A percentile compares a stretch with the other conserved stretches of the same genome.
phyloP scores from a whole-genome alignment of 2,797 vertebrate genomes.

The Spatula clypeata region DNA sequence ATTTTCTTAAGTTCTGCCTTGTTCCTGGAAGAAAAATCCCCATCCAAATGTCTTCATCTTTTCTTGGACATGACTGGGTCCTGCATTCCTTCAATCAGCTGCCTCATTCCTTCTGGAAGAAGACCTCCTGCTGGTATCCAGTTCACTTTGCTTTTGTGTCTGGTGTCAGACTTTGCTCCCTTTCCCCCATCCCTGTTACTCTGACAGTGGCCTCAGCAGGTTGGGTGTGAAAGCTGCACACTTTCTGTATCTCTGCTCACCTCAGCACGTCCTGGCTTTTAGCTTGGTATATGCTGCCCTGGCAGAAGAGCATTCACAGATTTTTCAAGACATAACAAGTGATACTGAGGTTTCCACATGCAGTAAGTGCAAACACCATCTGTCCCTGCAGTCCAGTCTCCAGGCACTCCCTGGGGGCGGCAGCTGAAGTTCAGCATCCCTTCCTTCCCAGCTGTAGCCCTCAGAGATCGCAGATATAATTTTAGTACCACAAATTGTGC shows the following conservation, averaged over 20 bases:
- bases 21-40: neutral
- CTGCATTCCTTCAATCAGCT: neutral
- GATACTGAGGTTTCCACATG: neutral
- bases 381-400: neutral
- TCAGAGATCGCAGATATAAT: neutral
- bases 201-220: neutral
- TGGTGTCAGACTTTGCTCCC: neutral
- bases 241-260: neutral
- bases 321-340: neutral
- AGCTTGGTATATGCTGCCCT: neutral
- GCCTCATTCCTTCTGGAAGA: neutral
- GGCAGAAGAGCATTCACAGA: neutral
- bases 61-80: neutral
- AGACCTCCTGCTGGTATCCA: neutral
- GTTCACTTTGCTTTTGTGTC: neutral
- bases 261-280: rapidly evolving
- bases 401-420: neutral
- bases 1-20: neutral
- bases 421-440: neutral
- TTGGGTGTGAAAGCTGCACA: neutral
- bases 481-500: neutral
- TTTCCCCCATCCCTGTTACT: neutral
- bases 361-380: neutral
- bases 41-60: neutral
- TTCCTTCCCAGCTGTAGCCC: neutral